Percentiles rank a stretch among this genome's conserved stretches.
These are phyloP conservation scores for Limnodromus scolopaceus DNA, from an alignment of 2,797 vertebrate species.

Conservation along the genomic window DNA sequence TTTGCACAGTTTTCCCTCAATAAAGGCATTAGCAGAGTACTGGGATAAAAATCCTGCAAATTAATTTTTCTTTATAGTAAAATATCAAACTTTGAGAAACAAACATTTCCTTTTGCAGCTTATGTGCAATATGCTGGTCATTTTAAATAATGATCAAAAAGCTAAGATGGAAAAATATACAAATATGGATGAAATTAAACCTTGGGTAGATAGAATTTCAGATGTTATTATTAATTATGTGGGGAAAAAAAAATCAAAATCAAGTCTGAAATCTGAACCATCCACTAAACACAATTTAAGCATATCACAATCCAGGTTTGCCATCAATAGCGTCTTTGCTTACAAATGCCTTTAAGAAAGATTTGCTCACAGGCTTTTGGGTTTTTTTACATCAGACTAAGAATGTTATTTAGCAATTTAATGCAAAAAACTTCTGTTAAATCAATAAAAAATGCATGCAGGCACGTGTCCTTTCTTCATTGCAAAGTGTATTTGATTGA, in stretches of 20 bases:
- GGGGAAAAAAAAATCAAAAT: neutral
- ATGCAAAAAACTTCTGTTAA: neutral
- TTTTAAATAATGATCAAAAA: neutral
- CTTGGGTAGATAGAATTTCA: neutral
- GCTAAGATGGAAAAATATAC: neutral
- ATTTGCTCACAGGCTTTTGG: fast-evolving
- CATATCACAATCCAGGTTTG: neutral
- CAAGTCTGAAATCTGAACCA: neutral
- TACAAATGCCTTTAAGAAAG: neutral
- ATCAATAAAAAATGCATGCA: neutral
- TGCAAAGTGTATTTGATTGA: neutral
- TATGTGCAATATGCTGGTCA: neutral
- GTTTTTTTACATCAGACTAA: neutral
- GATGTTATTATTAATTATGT: neutral
- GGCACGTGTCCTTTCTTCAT: neutral
- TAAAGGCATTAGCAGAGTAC: neutral
- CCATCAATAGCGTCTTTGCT: neutral
- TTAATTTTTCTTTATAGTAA: neutral
- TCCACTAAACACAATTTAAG: neutral
- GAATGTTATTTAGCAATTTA: neutral
- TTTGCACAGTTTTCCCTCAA: neutral
- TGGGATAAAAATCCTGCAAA: neutral
- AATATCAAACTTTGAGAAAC: neutral
- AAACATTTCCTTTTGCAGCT: neutral
- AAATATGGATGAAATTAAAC: neutral